These are phyloP conservation scores for Fissipunctia ypsillon DNA, from an alignment of 2,888 invertebrate genomes.

Conservation along the genomic window DNA sequence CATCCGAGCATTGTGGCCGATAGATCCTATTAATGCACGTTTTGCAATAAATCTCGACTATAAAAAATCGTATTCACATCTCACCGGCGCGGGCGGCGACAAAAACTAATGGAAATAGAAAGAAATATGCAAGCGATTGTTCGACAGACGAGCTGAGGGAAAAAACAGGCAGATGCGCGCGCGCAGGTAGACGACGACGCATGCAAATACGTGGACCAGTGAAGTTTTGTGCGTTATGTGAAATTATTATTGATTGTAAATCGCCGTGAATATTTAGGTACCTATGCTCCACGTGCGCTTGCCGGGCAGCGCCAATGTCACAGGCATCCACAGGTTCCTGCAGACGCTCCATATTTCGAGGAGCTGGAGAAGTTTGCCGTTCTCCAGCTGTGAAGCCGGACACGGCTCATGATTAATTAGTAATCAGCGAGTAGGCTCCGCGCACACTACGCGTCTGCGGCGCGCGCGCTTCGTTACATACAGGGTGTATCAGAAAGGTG, in stretches of 20 bases:
- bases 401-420: conserved; percentile 43
- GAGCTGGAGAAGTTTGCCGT: conserved; percentile 15
- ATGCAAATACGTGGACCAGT: conserved; percentile 72
- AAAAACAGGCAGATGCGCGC: conserved; percentile 76
- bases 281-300: neutral
- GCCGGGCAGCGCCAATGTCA: neutral
- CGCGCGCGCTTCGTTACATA: too few species aligned
- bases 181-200: conserved; percentile 78
- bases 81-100: conserved; percentile 56
- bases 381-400: conserved; percentile 34
- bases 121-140: conserved; percentile 81
- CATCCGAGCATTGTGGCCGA: conserved; percentile 53
- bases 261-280: neutral
- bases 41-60: conserved; percentile 78
- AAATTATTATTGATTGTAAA: conserved; percentile 20
- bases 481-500: too few species aligned
- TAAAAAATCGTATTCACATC: conserved; percentile 77
- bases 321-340: neutral
- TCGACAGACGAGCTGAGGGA: conserved; percentile 68
- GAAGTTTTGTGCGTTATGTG: conserved; percentile 21
- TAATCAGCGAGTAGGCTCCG: conserved; percentile 36
- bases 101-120: conserved; percentile 76
- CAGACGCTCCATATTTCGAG: conserved; percentile 30
- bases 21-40: conserved; percentile 60
- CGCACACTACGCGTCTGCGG: conserved; percentile 14